Evolutionary conservation across 2,113 vertebrate genomes (phyloP), one percentile per base, ranked within the genome.

Genomic region (Herpailurus yagouaroundi): DNA sequence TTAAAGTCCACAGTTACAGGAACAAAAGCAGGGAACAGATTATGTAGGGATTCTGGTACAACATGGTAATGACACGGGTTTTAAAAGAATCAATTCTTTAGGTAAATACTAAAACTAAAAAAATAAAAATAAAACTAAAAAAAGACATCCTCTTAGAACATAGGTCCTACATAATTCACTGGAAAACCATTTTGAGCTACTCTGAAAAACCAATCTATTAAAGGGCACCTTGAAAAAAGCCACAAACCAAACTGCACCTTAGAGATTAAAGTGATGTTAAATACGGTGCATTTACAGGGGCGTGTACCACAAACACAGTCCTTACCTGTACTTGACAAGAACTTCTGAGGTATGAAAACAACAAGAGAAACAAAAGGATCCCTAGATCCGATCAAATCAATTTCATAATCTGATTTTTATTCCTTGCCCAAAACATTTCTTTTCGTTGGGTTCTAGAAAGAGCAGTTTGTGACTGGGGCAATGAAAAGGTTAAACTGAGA

Each of bases 191-290:
- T 76, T 41, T 68, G 36, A 27, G 23, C 41, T 73, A 77, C 89
- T 86, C 60, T 83, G 60, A 87, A 97, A 94, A 97, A 86, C 13
- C 73, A 93, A 33, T 80, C 38, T 90, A 87, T 74, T 93, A 88
- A 82, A 1, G 48, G 76, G n/a, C 27, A 93, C 7, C 27, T 71
- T 45, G 8, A 50, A 89, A 79, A 36, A 92, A 88, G 19, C 82
- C 92, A 94, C 57, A 97, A 93, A 88, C 87, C 74, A 89, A 96
- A 94, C 84, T 36, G 25, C 63, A 81, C 64, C 73, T 96, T 57
- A 91, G 95, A 92, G 80, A 91, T 97, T 71, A 71, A 8, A 96
- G 64, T 76, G 86, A 81, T 55, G 92, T 31, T 79, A 93, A 90
- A 25, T 27, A 92, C 91, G 27, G 27, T 83, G 13, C n/a, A 90